These are phyloP conservation scores for Anguilla japonica DNA, from an alignment of 2,113 vertebrate species.

Conservation along the genomic window DNA sequence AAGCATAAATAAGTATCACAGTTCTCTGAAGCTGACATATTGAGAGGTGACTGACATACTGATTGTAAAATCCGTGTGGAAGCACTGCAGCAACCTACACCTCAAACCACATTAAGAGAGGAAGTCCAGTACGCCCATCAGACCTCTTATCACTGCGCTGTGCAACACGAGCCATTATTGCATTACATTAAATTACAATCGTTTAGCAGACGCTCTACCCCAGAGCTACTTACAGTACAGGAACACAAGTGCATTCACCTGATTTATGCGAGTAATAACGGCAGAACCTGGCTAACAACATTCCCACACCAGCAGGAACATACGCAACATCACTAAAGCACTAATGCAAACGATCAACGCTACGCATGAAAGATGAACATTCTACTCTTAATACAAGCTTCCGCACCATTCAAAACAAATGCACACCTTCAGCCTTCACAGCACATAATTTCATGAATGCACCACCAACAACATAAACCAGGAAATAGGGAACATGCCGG, in stretches of 20 bases:
- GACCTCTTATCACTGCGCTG: background rate
- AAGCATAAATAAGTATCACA: background rate
- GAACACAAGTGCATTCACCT: no score
- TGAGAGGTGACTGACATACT: no score
- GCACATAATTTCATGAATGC: background rate
- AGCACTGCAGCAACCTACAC: background rate
- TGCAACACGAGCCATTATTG: background rate
- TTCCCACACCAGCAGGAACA: no score
- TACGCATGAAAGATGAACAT: no score
- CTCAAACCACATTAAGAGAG: background rate
- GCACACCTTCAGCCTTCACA: background rate
- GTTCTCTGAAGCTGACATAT: no score
- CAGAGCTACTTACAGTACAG: no score
- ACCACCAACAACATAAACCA: background rate
- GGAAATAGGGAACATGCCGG: background rate
- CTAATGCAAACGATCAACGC: no score
- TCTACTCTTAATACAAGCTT: background rate
- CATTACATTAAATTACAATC: no score
- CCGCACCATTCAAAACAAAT: background rate
- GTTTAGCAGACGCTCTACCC: no score
- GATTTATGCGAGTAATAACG: no score
- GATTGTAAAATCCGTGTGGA: background rate
- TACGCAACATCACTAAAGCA: no score
- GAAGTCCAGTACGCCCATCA: background rate
- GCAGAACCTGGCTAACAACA: no score